Evolutionary conservation across 2,113 vertebrate genomes (phyloP).

Genomic region (Thamnophis sirtalis): DNA sequence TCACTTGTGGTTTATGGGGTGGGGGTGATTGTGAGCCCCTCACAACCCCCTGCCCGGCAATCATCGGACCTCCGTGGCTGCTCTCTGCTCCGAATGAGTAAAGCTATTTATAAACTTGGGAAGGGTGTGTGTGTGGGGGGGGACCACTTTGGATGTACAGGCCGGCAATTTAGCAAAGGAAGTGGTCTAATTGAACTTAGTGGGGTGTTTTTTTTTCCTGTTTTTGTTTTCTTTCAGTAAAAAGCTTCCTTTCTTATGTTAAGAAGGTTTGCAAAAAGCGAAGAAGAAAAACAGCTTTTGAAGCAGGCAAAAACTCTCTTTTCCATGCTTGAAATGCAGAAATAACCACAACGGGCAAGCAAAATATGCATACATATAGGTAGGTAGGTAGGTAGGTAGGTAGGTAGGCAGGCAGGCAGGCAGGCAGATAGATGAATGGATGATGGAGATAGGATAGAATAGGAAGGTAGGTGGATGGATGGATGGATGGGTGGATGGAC

Average conservation of each 20-base stretch:
- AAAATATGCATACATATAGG: too few species aligned
- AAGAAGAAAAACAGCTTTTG: background rate
- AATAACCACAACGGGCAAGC: too few species aligned
- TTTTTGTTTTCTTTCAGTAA: background rate
- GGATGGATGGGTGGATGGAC: too few species aligned
- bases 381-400: too few species aligned
- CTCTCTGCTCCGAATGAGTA: slow-evolving; percentile 48
- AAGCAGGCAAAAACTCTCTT: slow-evolving; percentile 15
- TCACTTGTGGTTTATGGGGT: slow-evolving; percentile 45
- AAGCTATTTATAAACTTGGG: slow-evolving; percentile 64
- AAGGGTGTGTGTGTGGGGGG: slow-evolving; percentile 43
- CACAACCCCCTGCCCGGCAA: slow-evolving; percentile 50
- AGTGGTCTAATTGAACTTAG: slow-evolving; percentile 50
- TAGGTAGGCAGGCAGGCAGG: too few species aligned
- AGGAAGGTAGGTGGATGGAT: too few species aligned
- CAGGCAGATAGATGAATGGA: too few species aligned
- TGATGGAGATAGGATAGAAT: too few species aligned
- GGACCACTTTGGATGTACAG: slow-evolving; percentile 54
- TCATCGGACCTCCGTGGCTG: slow-evolving; percentile 28
- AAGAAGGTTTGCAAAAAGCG: background rate
- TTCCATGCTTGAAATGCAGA: too few species aligned
- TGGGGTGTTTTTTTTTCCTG: background rate
- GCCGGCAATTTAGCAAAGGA: slow-evolving; percentile 60
- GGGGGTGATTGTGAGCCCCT: too few species aligned
- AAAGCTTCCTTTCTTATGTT: background rate